Evolutionary conservation across 2,113 vertebrate genomes (phyloP), one percentile per base, ranked within the genome.

Genomic region (Caranx melampygus): DNA sequence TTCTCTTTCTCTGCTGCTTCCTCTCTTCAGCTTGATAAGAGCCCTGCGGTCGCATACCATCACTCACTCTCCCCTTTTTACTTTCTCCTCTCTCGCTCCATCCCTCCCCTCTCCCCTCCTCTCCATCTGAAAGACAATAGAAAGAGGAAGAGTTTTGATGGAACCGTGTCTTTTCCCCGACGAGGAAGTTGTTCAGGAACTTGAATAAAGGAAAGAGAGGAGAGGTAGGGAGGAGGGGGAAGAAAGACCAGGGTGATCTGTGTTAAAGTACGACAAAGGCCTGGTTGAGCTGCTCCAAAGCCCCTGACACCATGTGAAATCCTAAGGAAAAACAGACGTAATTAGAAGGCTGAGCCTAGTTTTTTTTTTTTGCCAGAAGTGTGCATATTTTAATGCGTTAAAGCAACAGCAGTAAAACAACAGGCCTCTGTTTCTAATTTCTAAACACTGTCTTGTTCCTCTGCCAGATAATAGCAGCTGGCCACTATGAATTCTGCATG

Each of bases 121-220:
- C n/a, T 47, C 60, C 47, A 34, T 59, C 75, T 74, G 52, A 85
- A 79, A 58, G 40, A 72, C 47, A 47, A 81, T 74, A 79, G 16
- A 73, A 55, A 81, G 51, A 81, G 72, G 45, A 81, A 71, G 45
- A 75, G 78, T 92, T 83, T 65, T 52, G 72, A 87, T 85, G 62
- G 66, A 81, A 45, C 63, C 73, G 89, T 59, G 69, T 84, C 87
- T 88, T 61, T 79, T 83, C 75, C 88, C 78, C 88, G 88, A 84
- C 54, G 20, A 81, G 80, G 76, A 79, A 63, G 65, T 84, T 75
- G 62, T 52, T 73, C 40, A 3, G 63, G 73, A 65, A 82, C 49
- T 78, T 63, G 52, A 60, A 44, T 72, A 57, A 74, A 40, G 14
- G 34, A 15, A 66, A 21, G 31, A n/a, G 61, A 16, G 74, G 52